Evolutionary conservation across 92 coral and sea anemone genomes (phyloP).

Genomic region (Plumapathes pennacea): DNA sequence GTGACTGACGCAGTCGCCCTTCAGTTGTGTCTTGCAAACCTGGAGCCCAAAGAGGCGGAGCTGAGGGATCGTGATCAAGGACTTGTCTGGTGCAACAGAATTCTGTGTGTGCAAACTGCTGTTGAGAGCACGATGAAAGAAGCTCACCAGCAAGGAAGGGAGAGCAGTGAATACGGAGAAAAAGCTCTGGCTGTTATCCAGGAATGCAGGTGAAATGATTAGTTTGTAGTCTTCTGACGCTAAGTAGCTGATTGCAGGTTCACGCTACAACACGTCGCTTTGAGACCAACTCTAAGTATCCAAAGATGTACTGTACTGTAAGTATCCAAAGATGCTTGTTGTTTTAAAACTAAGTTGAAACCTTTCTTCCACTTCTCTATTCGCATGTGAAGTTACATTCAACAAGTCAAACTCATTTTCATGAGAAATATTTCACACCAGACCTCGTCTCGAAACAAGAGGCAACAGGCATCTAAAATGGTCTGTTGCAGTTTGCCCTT

Average conservation of each 20-base stretch:
- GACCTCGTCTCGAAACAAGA: too few relatives aligned
- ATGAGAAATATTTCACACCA: too few relatives aligned
- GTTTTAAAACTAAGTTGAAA: too few relatives aligned
- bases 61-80: constrained; percentile 17
- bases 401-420: too few relatives aligned
- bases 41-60: constrained; percentile 41
- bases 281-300: too few relatives aligned
- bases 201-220: constrained; percentile 15
- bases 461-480: too few relatives aligned
- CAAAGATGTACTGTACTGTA: too few relatives aligned
- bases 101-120: constrained; percentile 59
- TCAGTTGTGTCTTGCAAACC: constrained; percentile 53
- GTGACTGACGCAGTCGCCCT: constrained; percentile 81
- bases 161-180: constrained; percentile 13
- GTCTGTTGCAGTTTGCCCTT: too few relatives aligned
- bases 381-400: too few relatives aligned
- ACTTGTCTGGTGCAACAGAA: constrained; percentile 68
- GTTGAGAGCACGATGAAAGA: constrained; percentile 57
- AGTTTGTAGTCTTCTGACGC: not conserved
- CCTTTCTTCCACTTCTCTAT: too few relatives aligned
- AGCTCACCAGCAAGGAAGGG: constrained; percentile 3
- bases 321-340: too few relatives aligned
- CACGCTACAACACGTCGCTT: too few relatives aligned
- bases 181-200: constrained; percentile 1
- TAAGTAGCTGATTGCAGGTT: not conserved